Conservation (phyloP, 2,113 vertebrate species). For the Tachuris rubrigastra region DNA sequence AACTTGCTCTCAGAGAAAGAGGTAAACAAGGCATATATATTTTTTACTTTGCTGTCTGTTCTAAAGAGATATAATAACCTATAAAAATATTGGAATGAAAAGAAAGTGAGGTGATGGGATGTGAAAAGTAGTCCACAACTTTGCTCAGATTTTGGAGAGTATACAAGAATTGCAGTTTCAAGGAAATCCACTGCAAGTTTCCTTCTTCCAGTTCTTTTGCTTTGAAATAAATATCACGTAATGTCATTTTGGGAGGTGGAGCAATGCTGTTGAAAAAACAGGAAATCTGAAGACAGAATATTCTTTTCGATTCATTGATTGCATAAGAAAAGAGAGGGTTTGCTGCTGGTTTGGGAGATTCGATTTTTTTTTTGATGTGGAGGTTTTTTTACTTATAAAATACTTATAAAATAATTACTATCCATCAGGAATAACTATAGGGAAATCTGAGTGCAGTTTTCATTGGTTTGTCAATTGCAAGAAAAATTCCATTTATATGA, state of each 20-base stretch:
- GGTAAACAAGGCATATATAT: fast-evolving
- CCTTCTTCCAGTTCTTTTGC: background rate
- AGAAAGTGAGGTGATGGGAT: background rate
- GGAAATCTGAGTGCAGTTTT: background rate
- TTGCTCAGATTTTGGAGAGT: background rate
- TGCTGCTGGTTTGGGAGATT: background rate
- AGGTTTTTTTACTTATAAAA: no score
- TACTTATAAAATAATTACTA: no score
- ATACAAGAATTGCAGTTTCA: background rate
- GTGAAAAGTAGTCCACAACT: background rate
- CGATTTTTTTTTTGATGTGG: background rate
- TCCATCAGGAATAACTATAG: background rate
- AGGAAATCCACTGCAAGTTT: background rate
- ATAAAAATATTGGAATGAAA: background rate
- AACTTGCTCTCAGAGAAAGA: background rate
- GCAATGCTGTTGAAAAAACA: background rate
- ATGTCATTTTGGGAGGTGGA: background rate
- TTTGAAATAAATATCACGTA: background rate
- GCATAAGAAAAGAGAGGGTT: background rate
- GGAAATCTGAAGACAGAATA: background rate
- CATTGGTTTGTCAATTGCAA: background rate
- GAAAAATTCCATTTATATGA: background rate
- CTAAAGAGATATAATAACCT: background rate
- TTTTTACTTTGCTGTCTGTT: background rate
- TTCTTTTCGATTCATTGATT: background rate